Evolutionary conservation across 2,113 vertebrate species (phyloP), one percentile per base, ranked within the genome.

Genomic region (Hiodon alosoides): DNA sequence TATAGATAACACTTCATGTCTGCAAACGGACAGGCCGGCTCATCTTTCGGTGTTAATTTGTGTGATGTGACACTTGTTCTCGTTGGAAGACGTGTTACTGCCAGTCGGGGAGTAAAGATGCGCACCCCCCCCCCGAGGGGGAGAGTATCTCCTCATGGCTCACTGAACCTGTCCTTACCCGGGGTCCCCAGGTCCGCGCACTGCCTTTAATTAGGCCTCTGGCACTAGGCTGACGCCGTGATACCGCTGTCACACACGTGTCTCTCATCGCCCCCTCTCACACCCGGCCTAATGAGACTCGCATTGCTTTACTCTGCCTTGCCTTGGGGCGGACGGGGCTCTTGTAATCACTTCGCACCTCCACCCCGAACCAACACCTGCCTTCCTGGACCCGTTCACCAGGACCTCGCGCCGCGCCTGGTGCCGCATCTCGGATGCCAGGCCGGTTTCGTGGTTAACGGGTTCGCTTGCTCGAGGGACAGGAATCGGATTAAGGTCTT

Each of bases 101-200:
- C 81, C 82, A 87, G 87, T 86, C 74, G 78, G 79, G 85, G 81
- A 83, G 88, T 83, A 79, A 70, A 77, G 81, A 87, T 86, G 50
- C 78, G 85, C 86, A 87, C 86, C 78, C 81, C 86, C 86, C 88
- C 77, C 79, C 83, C 81, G 83, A 85, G 89, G 85, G 88, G 86
- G 82, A 77, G 73, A 83, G 82, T 82, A 81, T 84, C 90, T 88
- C 89, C 90, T 81, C 81, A 86, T 90, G 88, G 80, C 89, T 82
- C 89, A 90, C 90, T 91, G 92, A 93, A 92, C 88, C 89, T 90
- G 82, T 86, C 82, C 83, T 91, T 90, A 86, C 87, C 77, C 79
- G 83, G 76, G 76, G 85, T 80, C 81, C 78, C 66, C 79, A 75
- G 85, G 82, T 77, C 77, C 81, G 78, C 67, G 83, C 81, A 77